Percentiles rank a stretch among this genome's conserved stretches.
These are phyloP conservation scores for Limnephilus marmoratus DNA, from an alignment of 2,888 invertebrate genomes.

Conservation along the genomic window DNA sequence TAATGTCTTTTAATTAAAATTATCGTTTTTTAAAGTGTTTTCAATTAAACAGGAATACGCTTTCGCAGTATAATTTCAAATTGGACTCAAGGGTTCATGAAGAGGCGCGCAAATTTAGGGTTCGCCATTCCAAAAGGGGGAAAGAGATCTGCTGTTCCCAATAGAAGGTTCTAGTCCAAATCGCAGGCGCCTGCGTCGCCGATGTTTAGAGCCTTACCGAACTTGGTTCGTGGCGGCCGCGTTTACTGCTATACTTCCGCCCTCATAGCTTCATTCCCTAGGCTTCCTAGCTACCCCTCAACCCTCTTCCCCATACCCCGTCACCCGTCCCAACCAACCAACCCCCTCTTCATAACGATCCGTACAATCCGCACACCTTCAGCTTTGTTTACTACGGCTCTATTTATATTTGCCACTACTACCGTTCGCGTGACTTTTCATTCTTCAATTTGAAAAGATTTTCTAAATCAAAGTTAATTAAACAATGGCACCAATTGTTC, in stretches of 20 bases:
- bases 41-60: not conserved
- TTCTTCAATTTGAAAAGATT: slow-evolving; percentile 1
- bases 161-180: not conserved
- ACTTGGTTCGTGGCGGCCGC: slow-evolving; percentile 29
- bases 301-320: not conserved
- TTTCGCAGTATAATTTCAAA: not conserved
- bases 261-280: slow-evolving; percentile 28
- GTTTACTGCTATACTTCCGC: slow-evolving; percentile 10
- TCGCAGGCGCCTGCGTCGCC: slow-evolving; percentile 26
- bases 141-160: not conserved
- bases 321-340: too few species aligned
- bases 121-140: not conserved
- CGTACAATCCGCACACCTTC: slow-evolving; percentile 1
- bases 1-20: not conserved
- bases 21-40: not conserved
- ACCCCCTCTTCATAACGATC: slow-evolving; percentile 45
- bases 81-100: not conserved
- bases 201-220: slow-evolving; percentile 36
- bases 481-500: slow-evolving; percentile 25
- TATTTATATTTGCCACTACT: not conserved
- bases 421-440: slow-evolving; percentile 31
- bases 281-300: slow-evolving; percentile 15
- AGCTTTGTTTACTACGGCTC: slow-evolving; percentile 44
- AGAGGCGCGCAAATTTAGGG: not conserved
- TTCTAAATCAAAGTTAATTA: not conserved